A percentile compares a stretch with the other conserved stretches of the same genome.
Evolutionary conservation across 2,888 invertebrate genomes (phyloP).

Genomic region (Rotaria magnacalcarata): DNA sequence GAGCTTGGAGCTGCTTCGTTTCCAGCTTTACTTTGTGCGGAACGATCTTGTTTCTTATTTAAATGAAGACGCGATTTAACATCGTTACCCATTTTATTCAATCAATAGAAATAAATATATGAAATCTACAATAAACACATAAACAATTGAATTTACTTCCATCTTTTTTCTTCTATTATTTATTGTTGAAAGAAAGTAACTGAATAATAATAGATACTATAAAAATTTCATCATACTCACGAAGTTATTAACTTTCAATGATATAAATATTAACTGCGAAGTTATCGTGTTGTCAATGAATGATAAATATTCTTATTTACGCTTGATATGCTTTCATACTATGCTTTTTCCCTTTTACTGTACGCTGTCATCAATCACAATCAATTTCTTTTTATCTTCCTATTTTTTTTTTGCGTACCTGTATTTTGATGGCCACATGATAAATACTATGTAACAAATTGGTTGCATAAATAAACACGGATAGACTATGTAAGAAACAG

Average conservation of each 20-base stretch:
- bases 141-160: not conserved
- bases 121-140: not conserved
- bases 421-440: too few species aligned
- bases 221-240: not conserved
- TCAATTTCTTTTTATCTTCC: too few species aligned
- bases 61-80: not conserved
- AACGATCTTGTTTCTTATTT: not conserved
- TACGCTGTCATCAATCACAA: not conserved
- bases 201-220: too few species aligned
- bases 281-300: not conserved
- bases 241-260: not conserved
- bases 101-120: not conserved
- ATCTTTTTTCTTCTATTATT: too few species aligned
- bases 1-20: not conserved
- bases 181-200: too few species aligned
- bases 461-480: too few species aligned
- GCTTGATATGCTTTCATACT: not conserved
- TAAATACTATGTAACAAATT: too few species aligned
- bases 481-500: too few species aligned
- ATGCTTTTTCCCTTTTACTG: not conserved
- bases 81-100: not conserved
- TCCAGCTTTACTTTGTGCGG: not conserved
- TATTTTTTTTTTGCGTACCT: too few species aligned
- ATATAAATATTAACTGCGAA: not conserved
- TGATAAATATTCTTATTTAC: not conserved